These are phyloP conservation scores for Leptogaster cylindrica DNA, from an alignment of 2,888 invertebrate species.

Conservation along the genomic window DNA sequence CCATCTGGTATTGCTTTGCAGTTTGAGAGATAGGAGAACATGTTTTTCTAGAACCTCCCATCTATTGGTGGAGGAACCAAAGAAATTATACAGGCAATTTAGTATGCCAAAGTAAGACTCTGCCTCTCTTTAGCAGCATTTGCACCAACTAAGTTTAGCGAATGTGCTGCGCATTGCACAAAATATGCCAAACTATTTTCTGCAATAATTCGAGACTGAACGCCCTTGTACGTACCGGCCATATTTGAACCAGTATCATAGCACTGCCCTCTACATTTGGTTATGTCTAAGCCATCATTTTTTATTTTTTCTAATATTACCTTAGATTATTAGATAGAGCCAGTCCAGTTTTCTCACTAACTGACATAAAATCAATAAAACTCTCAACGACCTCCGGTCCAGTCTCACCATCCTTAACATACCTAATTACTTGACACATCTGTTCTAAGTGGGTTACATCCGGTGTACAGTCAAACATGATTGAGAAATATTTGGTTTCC, in stretches of 20 bases:
- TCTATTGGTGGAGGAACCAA: background rate
- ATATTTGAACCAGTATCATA: slow-evolving; percentile 53
- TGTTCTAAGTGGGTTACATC: too few species aligned
- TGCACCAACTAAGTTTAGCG: background rate
- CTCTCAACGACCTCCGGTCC: too few species aligned
- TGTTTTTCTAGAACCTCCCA: background rate
- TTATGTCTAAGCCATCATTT: too few species aligned
- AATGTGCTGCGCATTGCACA: background rate
- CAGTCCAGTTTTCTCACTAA: too few species aligned
- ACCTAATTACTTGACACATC: too few species aligned
- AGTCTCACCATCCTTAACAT: too few species aligned
- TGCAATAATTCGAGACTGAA: background rate
- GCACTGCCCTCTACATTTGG: too few species aligned
- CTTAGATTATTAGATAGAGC: too few species aligned
- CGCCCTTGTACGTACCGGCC: slow-evolving; percentile 46
- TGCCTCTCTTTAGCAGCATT: background rate
- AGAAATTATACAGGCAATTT: background rate
- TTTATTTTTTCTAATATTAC: too few species aligned
- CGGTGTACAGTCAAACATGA: too few species aligned
- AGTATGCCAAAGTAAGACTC: background rate
- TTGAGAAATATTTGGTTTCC: too few species aligned
- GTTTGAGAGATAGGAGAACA: background rate
- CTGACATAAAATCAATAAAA: too few species aligned
- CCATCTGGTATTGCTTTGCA: background rate
- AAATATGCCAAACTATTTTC: background rate